Percentiles rank a stretch among this genome's conserved stretches.
phyloP scores from a whole-genome alignment of 2,888 invertebrate species.

The Mythimna vitellina region DNA sequence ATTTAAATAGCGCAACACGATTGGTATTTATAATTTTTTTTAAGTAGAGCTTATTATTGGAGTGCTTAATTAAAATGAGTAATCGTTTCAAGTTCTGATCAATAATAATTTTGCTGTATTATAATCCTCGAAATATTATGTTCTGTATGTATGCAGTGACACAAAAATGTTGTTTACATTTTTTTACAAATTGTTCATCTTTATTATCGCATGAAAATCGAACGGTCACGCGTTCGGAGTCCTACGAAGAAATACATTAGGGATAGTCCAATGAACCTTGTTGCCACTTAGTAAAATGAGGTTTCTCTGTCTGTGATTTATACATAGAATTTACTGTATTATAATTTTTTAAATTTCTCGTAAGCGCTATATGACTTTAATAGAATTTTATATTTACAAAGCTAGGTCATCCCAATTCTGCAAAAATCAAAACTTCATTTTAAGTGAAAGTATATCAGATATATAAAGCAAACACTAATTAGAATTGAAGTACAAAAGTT shows the following conservation, averaged over 20 bases:
- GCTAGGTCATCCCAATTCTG: background rate
- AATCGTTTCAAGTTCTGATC: too few relatives aligned
- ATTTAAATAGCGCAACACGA: background rate
- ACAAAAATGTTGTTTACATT: too few relatives aligned
- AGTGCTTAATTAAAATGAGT: too few relatives aligned
- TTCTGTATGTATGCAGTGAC: too few relatives aligned
- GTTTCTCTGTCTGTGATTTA: too few relatives aligned
- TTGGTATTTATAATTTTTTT: background rate
- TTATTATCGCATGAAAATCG: background rate
- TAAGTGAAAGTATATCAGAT: background rate
- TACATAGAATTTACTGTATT: background rate
- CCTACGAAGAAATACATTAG: background rate
- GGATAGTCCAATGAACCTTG: background rate
- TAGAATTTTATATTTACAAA: background rate
- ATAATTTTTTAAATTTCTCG: background rate
- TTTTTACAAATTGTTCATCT: too few relatives aligned
- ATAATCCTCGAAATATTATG: too few relatives aligned
- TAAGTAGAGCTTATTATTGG: too few relatives aligned
- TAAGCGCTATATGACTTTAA: background rate
- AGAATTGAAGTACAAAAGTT: background rate
- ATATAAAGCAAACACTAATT: background rate
- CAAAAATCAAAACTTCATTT: background rate
- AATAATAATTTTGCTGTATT: too few relatives aligned
- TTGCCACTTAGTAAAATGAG: too few relatives aligned
- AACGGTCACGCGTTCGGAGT: background rate